These are phyloP conservation scores for Biston stratarius DNA, from an alignment of 2,888 invertebrate species.

Conservation along the genomic window DNA sequence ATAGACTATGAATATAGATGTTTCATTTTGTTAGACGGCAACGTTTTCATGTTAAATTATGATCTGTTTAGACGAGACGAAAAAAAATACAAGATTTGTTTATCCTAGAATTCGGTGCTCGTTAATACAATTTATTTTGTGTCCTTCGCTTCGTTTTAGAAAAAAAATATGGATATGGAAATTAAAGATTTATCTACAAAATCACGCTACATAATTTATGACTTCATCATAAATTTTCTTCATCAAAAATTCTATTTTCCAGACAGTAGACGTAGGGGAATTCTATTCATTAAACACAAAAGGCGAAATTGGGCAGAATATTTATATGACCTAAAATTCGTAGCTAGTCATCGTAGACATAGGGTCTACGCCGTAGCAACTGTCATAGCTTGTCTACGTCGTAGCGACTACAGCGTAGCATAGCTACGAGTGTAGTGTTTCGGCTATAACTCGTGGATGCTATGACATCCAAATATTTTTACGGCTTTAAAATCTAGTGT, in stretches of 20 bases:
- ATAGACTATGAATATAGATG: constrained; percentile 66
- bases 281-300: constrained; percentile 23
- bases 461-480: constrained; percentile 53
- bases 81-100: constrained; percentile 44
- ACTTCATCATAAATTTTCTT: constrained; percentile 31
- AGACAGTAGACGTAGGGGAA: constrained; percentile 9
- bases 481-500: constrained; percentile 53
- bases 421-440: constrained; percentile 38
- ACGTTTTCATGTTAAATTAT: constrained; percentile 62
- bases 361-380: constrained; percentile 29
- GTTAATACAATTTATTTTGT: constrained; percentile 44
- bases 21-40: constrained; percentile 56
- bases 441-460: constrained; percentile 50
- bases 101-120: constrained; percentile 36
- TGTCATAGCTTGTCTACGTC: constrained; percentile 20
- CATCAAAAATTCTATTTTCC: constrained; percentile 14
- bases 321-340: constrained; percentile 30
- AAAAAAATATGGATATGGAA: constrained; percentile 1
- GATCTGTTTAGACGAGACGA: constrained; percentile 54
- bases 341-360: constrained; percentile 35
- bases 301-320: constrained; percentile 23
- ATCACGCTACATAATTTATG: constrained; percentile 36
- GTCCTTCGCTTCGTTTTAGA: constrained; percentile 23
- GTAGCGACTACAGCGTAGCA: constrained; percentile 38
- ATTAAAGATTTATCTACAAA: constrained; percentile 30